Evolutionary conservation across 2,113 vertebrate species (phyloP), one percentile per base, ranked within the genome.

Genomic region (Carassius carassius): DNA sequence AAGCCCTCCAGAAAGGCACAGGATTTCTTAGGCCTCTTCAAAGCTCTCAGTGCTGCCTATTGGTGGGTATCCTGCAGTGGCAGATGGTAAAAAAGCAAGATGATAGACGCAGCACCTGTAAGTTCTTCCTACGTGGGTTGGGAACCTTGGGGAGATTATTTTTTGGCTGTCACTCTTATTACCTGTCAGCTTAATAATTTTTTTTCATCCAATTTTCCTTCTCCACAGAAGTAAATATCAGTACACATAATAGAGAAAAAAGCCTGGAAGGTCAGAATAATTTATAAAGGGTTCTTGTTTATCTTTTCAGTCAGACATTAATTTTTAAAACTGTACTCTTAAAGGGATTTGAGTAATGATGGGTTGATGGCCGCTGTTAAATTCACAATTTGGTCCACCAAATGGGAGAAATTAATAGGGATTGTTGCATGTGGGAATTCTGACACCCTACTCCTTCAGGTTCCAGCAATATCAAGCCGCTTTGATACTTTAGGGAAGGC

Each of bases 121-220:
- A 44, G 75, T 78, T 85, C 41, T 80, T 62, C 41, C 25, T 35
- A 29, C 12, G 17, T 63, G 78, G 72, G 17, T 29, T 37, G 37
- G 72, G 37, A 21, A 75, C 69, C 86, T 60, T 10, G 11, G 65
- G 69, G 79, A 62, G 75, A 83, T 19, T 1, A 12, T 23, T 65
- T 67, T 87, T 62, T 25, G 70, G 73, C 85, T 85, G 69, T 54
- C 44, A 63, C 11, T 51, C 58, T 79, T 60, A 72, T 32, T 80
- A 67, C 63, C 79, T 76, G 75, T n/a, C 56, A 49, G 56, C 9
- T 73, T 75, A 12, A 60, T 73, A 29, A 29, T 67, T 78, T 56
- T 82, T 82, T 58, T 85, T 58, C 81, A 14, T 67, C 86, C 60
- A 70, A 25, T 86, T 82, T 82, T 58, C 47, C 81, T 35, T 41